Percentiles rank a stretch among this genome's conserved stretches.
Conservation (phyloP, 2,888 invertebrate species). For the Drosophila stalkeri region DNA sequence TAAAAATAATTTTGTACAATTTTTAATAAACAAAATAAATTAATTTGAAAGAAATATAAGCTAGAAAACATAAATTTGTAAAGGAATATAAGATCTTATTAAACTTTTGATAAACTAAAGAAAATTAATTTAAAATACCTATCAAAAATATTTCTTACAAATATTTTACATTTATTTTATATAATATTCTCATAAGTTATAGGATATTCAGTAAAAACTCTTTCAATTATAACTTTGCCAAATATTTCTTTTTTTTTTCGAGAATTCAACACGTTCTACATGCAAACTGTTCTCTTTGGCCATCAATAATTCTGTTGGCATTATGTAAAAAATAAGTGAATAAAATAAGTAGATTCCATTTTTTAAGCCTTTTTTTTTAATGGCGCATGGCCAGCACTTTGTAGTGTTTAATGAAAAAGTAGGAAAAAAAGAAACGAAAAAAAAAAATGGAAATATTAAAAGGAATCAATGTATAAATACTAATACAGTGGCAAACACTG, state of each 20-base stretch:
- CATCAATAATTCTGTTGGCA: constrained; percentile 69
- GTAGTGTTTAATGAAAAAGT: constrained; percentile 42
- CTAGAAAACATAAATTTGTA: background rate
- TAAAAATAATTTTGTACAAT: too few species aligned
- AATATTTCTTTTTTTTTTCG: constrained; percentile 15
- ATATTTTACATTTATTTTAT: background rate
- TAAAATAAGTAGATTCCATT: constrained; percentile 24
- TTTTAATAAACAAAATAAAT: background rate
- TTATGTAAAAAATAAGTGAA: constrained; percentile 44
- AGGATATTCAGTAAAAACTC: background rate
- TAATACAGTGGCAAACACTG: background rate
- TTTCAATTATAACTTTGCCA: background rate
- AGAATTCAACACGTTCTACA: constrained; percentile 1
- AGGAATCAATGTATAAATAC: constrained; percentile 32
- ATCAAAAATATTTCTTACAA: too few species aligned
- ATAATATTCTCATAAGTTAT: background rate
- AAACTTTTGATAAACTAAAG: background rate
- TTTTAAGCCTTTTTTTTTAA: constrained; percentile 24
- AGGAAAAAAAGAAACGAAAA: constrained; percentile 1
- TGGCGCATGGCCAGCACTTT: constrained; percentile 31
- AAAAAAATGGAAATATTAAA: constrained; percentile 30
- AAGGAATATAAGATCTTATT: background rate
- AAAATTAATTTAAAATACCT: too few species aligned
- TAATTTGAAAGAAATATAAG: background rate
- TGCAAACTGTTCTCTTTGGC: constrained; percentile 34